phyloP scores from a whole-genome alignment of 2,888 invertebrate species.

The Lasioglossum villosulum region DNA sequence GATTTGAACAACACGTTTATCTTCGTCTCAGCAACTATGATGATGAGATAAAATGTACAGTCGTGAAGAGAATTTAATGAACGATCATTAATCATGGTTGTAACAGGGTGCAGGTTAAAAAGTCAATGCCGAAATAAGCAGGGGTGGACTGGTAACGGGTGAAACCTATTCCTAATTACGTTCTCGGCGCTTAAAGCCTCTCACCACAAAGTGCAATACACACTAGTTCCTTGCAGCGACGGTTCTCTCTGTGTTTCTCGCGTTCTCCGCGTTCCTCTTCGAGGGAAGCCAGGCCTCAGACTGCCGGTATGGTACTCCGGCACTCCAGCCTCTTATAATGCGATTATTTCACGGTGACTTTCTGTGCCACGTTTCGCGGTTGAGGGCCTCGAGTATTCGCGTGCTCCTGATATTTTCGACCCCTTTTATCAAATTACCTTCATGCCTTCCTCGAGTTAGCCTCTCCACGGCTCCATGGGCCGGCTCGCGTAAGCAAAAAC shows the following conservation, averaged over 20 bases:
- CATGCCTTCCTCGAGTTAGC: constrained; percentile 41
- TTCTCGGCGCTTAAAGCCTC: constrained; percentile 16
- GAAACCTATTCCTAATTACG: constrained; percentile 19
- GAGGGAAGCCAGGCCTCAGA: constrained; percentile 1
- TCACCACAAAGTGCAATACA: constrained; percentile 40
- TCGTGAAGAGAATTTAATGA: neutral
- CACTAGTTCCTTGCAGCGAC: constrained; percentile 4
- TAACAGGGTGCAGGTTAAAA: neutral
- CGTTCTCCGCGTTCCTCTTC: constrained; percentile 15
- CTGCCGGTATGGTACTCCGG: constrained; percentile 18
- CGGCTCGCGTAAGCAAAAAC: constrained; percentile 28
- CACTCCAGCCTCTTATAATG: constrained; percentile 58
- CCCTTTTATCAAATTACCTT: constrained; percentile 64
- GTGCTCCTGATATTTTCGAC: constrained; percentile 60
- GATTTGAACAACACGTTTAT: neutral
- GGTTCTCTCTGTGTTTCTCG: constrained; percentile 23
- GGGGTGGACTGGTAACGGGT: constrained; percentile 11
- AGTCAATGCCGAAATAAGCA: neutral
- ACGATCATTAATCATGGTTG: neutral
- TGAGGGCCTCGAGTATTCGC: constrained; percentile 53
- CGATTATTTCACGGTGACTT: constrained; percentile 75
- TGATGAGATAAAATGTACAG: neutral
- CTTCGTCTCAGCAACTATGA: neutral
- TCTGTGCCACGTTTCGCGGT: constrained; percentile 55
- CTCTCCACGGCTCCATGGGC: neutral